Evolutionary conservation across 30 jellyfish, hydroid and myxozoan species (phyloP).

Genomic region (Aurelia aurita complex sp. Pacific): DNA sequence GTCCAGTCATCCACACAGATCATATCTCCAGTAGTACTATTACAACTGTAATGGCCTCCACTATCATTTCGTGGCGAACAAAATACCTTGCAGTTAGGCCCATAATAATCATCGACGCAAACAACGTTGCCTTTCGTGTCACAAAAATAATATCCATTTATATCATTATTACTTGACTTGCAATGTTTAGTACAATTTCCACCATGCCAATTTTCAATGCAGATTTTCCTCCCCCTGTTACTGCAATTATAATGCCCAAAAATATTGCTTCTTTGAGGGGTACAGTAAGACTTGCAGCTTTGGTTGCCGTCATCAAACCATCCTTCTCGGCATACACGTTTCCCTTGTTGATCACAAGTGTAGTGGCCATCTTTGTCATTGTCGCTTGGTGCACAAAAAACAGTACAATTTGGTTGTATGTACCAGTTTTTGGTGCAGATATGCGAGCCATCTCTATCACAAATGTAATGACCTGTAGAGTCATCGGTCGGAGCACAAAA

Average conservation of each 20-base stretch:
- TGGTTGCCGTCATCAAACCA: conserved; percentile 35
- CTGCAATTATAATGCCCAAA: conserved; percentile 56
- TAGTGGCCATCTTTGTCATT: conserved; percentile 25
- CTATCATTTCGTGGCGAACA: conserved; percentile 43
- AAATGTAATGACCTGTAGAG: conserved; percentile 44
- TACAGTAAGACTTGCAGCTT: conserved; percentile 19
- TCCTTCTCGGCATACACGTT: conserved; percentile 27
- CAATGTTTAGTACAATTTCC: conserved; percentile 32
- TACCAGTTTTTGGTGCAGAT: conserved; percentile 1
- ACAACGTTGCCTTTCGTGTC: conserved; percentile 1
- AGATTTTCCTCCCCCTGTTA: conserved; percentile 25
- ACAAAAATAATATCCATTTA: conserved; percentile 13
- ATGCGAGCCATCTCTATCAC: conserved; percentile 18
- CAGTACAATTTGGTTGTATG: neutral
- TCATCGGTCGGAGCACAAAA: conserved; percentile 42
- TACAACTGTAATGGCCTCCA: conserved; percentile 45
- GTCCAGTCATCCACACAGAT: conserved; percentile 32
- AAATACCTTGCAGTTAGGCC: conserved; percentile 19
- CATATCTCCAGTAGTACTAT: conserved; percentile 20
- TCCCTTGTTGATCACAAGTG: conserved; percentile 37
- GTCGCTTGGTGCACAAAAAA: conserved; percentile 32
- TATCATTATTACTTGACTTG: conserved; percentile 15
- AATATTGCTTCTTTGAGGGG: conserved; percentile 7
- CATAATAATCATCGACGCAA: conserved; percentile 37
- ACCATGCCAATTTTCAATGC: conserved; percentile 53